phyloP scores from a whole-genome alignment of 2,797 vertebrate genomes.

The Betta splendens region DNA sequence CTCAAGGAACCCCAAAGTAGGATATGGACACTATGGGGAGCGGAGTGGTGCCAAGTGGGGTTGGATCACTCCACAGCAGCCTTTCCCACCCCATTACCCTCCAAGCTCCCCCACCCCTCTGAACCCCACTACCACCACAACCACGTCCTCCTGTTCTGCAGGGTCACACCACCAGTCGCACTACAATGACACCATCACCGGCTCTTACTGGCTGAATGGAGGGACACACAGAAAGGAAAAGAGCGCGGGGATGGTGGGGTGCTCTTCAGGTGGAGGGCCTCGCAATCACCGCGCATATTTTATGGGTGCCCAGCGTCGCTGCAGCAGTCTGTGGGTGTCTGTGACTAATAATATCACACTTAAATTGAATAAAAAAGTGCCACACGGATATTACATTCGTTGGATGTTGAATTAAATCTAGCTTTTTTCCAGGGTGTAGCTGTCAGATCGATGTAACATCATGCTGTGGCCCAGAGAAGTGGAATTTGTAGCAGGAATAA shows the following conservation, averaged over 20 bases:
- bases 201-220: slow-evolving; percentile 56
- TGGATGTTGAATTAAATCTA: not conserved
- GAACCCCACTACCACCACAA: slow-evolving; percentile 37
- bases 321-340: slow-evolving; percentile 30
- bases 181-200: slow-evolving; percentile 69
- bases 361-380: slow-evolving; percentile 11
- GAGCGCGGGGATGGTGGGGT: slow-evolving; percentile 26
- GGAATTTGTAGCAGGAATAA: slow-evolving; percentile 1
- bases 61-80: slow-evolving; percentile 76
- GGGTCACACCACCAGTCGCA: slow-evolving; percentile 70
- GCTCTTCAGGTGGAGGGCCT: slow-evolving; percentile 65
- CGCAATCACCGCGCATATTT: slow-evolving; percentile 64
- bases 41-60: slow-evolving; percentile 80
- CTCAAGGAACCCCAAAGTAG: slow-evolving; percentile 50
- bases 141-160: slow-evolving; percentile 32
- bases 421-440: slow-evolving; percentile 2
- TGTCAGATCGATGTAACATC: slow-evolving; percentile 1
- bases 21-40: slow-evolving; percentile 52
- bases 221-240: slow-evolving; percentile 20
- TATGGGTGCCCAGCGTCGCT: slow-evolving; percentile 36
- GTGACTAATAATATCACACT: slow-evolving; percentile 21
- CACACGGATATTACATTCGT: not conserved
- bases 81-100: slow-evolving; percentile 79
- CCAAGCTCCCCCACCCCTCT: slow-evolving; percentile 49
- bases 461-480: not conserved